A percentile compares a stretch with the other conserved stretches of the same genome.
Evolutionary conservation across 2,113 vertebrate species (phyloP).

Genomic region (Urocitellus parryii): DNA sequence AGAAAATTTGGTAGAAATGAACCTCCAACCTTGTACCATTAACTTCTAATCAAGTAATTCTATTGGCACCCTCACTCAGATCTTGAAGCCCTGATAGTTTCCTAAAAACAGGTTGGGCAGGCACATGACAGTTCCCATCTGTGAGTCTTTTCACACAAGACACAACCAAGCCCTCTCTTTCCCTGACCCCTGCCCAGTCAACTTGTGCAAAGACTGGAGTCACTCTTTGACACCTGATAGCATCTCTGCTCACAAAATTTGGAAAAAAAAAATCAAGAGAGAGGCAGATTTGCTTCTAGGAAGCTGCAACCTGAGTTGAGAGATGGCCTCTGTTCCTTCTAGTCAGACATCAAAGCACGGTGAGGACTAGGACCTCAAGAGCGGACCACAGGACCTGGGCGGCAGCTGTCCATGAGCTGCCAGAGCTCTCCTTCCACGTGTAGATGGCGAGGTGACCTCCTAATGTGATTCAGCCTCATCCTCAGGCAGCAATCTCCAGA

Average conservation of each 20-base stretch:
- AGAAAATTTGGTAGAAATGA: not conserved
- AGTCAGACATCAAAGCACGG: not conserved
- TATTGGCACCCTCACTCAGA: not conserved
- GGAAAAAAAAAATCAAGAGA: not conserved
- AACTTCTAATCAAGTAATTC: not conserved
- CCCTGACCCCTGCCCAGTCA: not conserved
- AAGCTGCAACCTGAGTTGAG: not conserved
- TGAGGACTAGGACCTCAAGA: not conserved
- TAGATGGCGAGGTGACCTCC: constrained; percentile 53
- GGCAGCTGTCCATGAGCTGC: no score
- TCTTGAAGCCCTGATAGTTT: not conserved
- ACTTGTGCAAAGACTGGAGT: not conserved
- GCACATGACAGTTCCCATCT: not conserved
- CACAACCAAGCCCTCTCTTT: not conserved
- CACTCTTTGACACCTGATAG: not conserved
- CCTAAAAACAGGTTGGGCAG: not conserved
- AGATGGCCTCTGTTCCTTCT: not conserved
- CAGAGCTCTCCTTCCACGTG: not conserved
- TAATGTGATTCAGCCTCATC: constrained; percentile 56
- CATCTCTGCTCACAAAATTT: not conserved
- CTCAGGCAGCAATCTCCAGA: constrained; percentile 72
- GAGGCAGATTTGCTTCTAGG: not conserved
- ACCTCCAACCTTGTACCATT: not conserved
- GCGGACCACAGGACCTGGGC: not conserved
- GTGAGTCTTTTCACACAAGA: not conserved